Percentiles rank a stretch among this genome's conserved stretches.
Conservation (phyloP, 2,797 vertebrate species). For the Cyclura pinguis region DNA sequence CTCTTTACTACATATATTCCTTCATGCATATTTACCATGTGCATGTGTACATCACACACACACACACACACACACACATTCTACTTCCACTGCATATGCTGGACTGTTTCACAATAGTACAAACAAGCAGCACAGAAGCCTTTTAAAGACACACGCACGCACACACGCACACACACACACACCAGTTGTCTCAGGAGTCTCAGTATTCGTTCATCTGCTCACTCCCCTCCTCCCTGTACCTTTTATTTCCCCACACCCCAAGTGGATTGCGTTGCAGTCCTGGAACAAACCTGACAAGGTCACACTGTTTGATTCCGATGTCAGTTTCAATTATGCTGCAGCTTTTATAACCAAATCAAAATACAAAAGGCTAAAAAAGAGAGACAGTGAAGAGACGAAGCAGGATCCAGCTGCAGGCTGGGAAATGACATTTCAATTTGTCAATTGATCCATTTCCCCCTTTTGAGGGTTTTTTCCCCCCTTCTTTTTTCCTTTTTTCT, state of each 20-base stretch:
- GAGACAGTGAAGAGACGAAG: constrained; percentile 54
- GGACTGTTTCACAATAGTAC: constrained; percentile 35
- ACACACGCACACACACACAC: neutral
- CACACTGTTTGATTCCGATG: constrained; percentile 78
- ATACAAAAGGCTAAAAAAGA: constrained; percentile 71
- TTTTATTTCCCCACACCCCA: constrained; percentile 52
- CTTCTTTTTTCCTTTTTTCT: constrained; percentile 18
- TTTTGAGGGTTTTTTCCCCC: neutral
- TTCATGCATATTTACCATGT: constrained; percentile 27
- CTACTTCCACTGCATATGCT: neutral
- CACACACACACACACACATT: constrained; percentile 27
- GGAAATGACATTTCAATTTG: constrained; percentile 81
- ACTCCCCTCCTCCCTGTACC: constrained; percentile 19
- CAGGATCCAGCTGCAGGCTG: constrained; percentile 68
- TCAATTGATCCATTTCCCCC: constrained; percentile 71
- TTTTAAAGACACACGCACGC: neutral
- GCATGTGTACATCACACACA: neutral
- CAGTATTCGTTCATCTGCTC: fast-evolving
- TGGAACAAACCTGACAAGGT: constrained; percentile 80
- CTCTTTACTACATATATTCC: neutral
- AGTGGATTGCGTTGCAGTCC: constrained; percentile 37
- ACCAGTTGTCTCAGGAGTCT: neutral
- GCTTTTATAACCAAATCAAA: constrained; percentile 84
- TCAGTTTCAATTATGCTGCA: constrained; percentile 82
- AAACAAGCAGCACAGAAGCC: constrained; percentile 20